Conservation (phyloP, 2,888 invertebrate genomes). For the Orthosia cruda region DNA sequence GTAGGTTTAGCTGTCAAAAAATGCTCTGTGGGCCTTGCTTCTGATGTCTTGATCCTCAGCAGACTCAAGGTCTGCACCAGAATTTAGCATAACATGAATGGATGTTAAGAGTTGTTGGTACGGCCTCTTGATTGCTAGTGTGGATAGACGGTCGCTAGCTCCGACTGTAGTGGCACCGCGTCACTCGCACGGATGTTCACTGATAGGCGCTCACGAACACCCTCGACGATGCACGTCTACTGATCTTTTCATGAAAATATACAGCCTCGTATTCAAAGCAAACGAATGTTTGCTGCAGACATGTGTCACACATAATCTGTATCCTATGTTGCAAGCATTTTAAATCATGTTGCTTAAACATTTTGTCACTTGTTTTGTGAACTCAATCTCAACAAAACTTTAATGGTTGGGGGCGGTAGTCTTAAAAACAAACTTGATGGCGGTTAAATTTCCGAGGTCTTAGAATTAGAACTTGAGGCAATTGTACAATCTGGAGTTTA, state of each 20-base stretch:
- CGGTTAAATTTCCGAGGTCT: too few species aligned
- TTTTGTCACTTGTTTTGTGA: too few species aligned
- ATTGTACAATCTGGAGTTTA: too few species aligned
- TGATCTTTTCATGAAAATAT: neutral
- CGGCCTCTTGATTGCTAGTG: constrained; percentile 53
- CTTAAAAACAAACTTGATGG: too few species aligned
- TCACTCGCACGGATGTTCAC: constrained; percentile 64
- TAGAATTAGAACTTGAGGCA: too few species aligned
- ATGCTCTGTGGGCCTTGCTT: too few species aligned
- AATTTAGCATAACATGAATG: neutral
- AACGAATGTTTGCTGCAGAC: neutral
- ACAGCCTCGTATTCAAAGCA: neutral
- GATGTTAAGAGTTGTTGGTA: constrained; percentile 23
- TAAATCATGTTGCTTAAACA: too few species aligned
- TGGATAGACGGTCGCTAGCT: constrained; percentile 69
- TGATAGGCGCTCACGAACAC: constrained; percentile 45
- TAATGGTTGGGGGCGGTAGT: too few species aligned
- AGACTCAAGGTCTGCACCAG: neutral
- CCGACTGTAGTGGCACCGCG: constrained; percentile 70
- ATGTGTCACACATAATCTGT: neutral
- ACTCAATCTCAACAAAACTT: too few species aligned
- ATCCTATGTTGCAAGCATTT: neutral
- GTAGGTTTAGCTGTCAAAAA: too few species aligned
- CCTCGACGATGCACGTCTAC: constrained; percentile 14
- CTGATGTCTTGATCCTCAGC: neutral